Conservation (phyloP, 2,888 invertebrate genomes). For the Nebria salina region DNA sequence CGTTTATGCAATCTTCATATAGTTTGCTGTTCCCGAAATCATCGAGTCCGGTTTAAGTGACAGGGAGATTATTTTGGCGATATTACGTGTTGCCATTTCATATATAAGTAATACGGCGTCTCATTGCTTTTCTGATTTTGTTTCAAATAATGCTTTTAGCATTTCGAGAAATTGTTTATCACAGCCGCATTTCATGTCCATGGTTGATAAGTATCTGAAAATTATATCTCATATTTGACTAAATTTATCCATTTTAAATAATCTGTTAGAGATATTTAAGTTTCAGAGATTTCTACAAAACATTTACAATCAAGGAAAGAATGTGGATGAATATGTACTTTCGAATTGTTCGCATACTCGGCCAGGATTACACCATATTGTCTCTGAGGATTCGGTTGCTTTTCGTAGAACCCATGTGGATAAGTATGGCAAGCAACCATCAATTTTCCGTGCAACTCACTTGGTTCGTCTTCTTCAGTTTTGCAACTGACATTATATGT, state of each 20-base stretch:
- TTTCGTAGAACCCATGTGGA: no score
- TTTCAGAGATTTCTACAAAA: no score
- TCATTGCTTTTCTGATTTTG: constrained; percentile 47
- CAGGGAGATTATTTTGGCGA: not conserved
- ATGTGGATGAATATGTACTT: not conserved
- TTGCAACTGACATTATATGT: not conserved
- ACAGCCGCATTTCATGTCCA: constrained; percentile 49
- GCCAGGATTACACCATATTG: not conserved
- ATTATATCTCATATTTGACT: not conserved
- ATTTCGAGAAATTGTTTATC: constrained; percentile 49
- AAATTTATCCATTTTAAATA: not conserved
- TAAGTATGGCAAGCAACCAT: not conserved
- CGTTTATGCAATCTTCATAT: no score
- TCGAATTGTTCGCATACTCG: not conserved
- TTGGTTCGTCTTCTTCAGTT: no score
- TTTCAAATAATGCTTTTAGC: constrained; percentile 44
- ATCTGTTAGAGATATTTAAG: not conserved
- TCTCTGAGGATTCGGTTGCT: not conserved
- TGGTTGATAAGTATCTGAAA: constrained; percentile 43
- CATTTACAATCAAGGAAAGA: no score
- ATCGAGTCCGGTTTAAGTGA: constrained; percentile 11
- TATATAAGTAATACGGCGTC: constrained; percentile 49
- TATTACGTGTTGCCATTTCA: constrained; percentile 41
- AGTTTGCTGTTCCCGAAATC: constrained; percentile 48
- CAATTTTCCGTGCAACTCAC: no score